phyloP scores from a whole-genome alignment of 37 sponge, comb jelly and placozoan species.

The Agelas oroides region DNA sequence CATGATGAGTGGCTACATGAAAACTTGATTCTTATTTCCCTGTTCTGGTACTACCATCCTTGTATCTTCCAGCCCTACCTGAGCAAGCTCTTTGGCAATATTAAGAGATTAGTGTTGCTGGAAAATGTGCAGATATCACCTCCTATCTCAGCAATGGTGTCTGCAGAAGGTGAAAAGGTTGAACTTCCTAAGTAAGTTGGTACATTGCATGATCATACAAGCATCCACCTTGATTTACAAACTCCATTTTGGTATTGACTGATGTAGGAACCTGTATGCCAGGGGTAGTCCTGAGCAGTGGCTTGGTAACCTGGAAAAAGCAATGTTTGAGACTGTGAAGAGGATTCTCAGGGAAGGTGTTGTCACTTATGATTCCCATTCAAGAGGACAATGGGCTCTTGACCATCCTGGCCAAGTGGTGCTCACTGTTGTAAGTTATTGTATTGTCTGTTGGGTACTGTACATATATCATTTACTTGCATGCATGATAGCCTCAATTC shows the following conservation, averaged over 20 bases:
- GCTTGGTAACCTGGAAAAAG: conserved; percentile 56
- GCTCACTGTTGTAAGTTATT: conserved; percentile 35
- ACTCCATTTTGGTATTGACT: no score
- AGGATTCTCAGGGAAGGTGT: conserved; percentile 5
- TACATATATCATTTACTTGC: no score
- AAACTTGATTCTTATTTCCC: no score
- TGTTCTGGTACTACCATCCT: background rate
- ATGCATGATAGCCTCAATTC: no score
- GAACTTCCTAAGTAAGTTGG: conserved; percentile 57
- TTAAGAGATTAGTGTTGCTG: conserved; percentile 59
- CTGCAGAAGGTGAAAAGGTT: conserved; percentile 75
- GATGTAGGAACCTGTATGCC: conserved; percentile 33
- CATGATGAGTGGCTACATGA: no score
- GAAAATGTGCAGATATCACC: conserved; percentile 33
- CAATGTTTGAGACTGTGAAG: conserved; percentile 38
- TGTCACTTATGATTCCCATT: background rate
- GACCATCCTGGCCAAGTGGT: conserved; percentile 28
- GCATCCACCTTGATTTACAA: no score
- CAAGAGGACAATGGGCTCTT: conserved; percentile 9
- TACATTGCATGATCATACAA: no score
- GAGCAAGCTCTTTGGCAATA: conserved; percentile 69
- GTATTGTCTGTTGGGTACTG: no score
- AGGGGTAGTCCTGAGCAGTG: conserved; percentile 74
- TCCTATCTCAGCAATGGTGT: conserved; percentile 63
- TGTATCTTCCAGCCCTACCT: conserved; percentile 55